These are phyloP conservation scores for Diadumene lineata DNA, from an alignment of 92 coral and sea anemone species.

Conservation along the genomic window DNA sequence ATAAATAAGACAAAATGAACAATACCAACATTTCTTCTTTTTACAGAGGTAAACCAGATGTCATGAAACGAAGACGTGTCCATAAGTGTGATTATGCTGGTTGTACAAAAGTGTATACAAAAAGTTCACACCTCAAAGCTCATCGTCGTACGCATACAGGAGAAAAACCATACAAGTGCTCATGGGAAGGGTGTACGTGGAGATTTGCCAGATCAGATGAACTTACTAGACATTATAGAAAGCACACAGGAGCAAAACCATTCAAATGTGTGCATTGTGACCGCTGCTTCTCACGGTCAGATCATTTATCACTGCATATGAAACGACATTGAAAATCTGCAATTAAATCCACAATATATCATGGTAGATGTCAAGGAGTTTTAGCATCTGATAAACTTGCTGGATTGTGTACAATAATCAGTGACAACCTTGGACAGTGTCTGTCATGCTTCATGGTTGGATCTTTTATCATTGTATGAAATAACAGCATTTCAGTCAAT, in stretches of 20 bases:
- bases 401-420: too few relatives aligned
- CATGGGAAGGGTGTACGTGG: slow-evolving; percentile 99
- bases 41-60: slow-evolving; percentile 61
- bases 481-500: too few relatives aligned
- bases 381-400: too few relatives aligned
- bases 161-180: slow-evolving; percentile 97
- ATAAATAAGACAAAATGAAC: too few relatives aligned
- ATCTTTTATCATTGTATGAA: too few relatives aligned
- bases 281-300: slow-evolving; percentile 97
- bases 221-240: slow-evolving; percentile 99
- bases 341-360: background rate
- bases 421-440: too few relatives aligned
- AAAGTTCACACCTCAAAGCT: slow-evolving; percentile 98
- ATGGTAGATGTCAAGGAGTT: too few relatives aligned
- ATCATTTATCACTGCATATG: slow-evolving; percentile 98
- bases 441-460: too few relatives aligned
- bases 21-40: background rate
- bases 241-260: slow-evolving; percentile 99
- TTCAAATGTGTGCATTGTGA: slow-evolving; percentile 98
- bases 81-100: slow-evolving; percentile 99
- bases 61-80: slow-evolving; percentile 83
- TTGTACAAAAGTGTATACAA: slow-evolving; percentile 98
- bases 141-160: slow-evolving; percentile 99
- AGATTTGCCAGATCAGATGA: slow-evolving; percentile 99
- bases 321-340: slow-evolving; percentile 74